Evolutionary conservation across 37 sponge, comb jelly and placozoan genomes (phyloP), one percentile per base, ranked within the genome.

Genomic region (Lycopodina hypogea): DNA sequence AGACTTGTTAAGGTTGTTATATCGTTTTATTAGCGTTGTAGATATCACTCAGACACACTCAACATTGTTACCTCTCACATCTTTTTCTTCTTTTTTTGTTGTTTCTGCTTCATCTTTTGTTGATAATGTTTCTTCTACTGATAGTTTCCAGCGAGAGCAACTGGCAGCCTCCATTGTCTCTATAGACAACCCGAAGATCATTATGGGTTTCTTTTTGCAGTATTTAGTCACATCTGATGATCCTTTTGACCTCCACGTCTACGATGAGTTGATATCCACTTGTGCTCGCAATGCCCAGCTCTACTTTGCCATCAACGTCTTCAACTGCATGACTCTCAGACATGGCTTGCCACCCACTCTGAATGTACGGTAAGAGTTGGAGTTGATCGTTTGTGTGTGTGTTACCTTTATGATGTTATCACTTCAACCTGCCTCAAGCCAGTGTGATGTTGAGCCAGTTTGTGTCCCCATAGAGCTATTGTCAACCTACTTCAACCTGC

Each of bases 311-410:
- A 65, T 29, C 33, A 65, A 65, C 34, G 12, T 65, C 32, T 32
- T 65, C 35, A 29, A 65, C 66, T 65, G 33, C 66, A 34, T 65
- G 33, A 65, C 66, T 7, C 33, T 34, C 66, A 65, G 66, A 65
- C 30, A 65, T 65, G 30, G 66, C 1, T 3, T 65, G 18, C 33
- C 32, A 32, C 66, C 66, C 7, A 32, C 66, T 65, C 7, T 28
- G 3, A 2, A 65, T 4, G 66, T 65, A 33, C 19, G 61, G 17
- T 53, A 59, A 17, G 28, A 12, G 60, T 9, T 45, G 9, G 48
- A 45, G 48, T 12, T 45, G 48, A n/a, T n/a, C n/a, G n/a, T n/a
- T n/a, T n/a, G n/a, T n/a, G n/a, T n/a, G n/a, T n/a, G 48, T 45
- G 48, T 45, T 4, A 12, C 48, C 48, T 45, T 45, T 45, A 4